These are phyloP conservation scores for Varanus komodoensis DNA, from an alignment of 2,113 vertebrate species.

Conservation along the genomic window DNA sequence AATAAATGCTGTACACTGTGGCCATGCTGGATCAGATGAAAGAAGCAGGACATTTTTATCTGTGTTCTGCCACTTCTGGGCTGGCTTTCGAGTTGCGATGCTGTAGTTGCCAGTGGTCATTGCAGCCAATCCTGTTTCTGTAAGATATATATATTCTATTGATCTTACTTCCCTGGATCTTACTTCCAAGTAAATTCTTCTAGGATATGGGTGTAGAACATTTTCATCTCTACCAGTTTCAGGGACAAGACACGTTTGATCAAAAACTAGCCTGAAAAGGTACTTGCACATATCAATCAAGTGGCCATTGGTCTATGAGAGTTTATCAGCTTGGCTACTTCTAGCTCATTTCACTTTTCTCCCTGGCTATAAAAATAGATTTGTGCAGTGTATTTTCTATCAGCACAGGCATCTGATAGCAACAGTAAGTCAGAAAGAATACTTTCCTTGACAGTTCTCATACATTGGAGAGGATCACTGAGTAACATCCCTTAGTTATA, in stretches of 20 bases:
- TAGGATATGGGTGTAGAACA: background rate
- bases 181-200: background rate
- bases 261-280: background rate
- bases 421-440: conserved; percentile 1
- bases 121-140: background rate
- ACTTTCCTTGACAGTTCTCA: background rate
- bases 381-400: conserved; percentile 27
- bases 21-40: background rate
- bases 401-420: background rate
- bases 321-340: conserved; percentile 10
- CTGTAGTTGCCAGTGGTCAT: background rate
- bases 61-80: background rate
- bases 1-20: background rate
- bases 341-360: conserved; percentile 21
- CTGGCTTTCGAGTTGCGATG: background rate
- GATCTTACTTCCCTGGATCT: background rate
- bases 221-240: conserved; percentile 6
- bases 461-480: background rate
- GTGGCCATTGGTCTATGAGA: background rate
- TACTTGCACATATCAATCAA: conserved; percentile 32
- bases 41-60: background rate
- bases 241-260: conserved; percentile 9
- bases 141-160: background rate
- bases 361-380: conserved; percentile 1
- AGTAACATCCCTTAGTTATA: conserved; percentile 19